These are phyloP conservation scores for Diachasmimorpha longicaudata DNA, from an alignment of 1,140 invertebrate genomes.

Conservation along the genomic window DNA sequence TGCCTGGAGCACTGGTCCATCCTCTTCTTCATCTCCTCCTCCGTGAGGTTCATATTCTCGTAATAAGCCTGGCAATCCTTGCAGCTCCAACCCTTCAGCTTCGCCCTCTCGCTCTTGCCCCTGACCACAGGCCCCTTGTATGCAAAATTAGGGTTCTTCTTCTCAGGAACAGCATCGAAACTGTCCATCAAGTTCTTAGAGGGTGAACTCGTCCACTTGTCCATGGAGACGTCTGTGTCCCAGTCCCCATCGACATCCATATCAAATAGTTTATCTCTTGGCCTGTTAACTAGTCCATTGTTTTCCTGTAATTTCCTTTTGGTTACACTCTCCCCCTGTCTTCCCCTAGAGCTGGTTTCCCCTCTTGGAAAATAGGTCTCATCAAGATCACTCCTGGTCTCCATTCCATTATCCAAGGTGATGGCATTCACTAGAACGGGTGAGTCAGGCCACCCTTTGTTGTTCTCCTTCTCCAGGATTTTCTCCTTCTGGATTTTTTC, in stretches of 20 bases:
- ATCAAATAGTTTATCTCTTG: neutral
- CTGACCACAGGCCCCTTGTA: conserved; percentile 47
- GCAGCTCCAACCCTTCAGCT: conserved; percentile 55
- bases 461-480: neutral
- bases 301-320: neutral
- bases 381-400: neutral
- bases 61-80: conserved; percentile 54
- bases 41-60: conserved; percentile 41
- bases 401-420: neutral
- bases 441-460: neutral
- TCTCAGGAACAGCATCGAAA: conserved; percentile 34
- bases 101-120: conserved; percentile 51
- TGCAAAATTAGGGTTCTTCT: conserved; percentile 34
- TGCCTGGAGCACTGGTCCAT: conserved; percentile 62
- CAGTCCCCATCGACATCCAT: conserved; percentile 17
- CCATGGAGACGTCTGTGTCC: conserved; percentile 25
- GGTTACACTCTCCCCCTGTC: neutral
- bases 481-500: neutral
- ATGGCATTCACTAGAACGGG: neutral
- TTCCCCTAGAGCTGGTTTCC: neutral
- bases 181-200: conserved; percentile 34
- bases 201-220: conserved; percentile 25
- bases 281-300: neutral
- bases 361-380: neutral
- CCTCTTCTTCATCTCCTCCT: conserved; percentile 48